phyloP scores from a whole-genome alignment of 2,113 vertebrate species.

The Theropithecus gelada region DNA sequence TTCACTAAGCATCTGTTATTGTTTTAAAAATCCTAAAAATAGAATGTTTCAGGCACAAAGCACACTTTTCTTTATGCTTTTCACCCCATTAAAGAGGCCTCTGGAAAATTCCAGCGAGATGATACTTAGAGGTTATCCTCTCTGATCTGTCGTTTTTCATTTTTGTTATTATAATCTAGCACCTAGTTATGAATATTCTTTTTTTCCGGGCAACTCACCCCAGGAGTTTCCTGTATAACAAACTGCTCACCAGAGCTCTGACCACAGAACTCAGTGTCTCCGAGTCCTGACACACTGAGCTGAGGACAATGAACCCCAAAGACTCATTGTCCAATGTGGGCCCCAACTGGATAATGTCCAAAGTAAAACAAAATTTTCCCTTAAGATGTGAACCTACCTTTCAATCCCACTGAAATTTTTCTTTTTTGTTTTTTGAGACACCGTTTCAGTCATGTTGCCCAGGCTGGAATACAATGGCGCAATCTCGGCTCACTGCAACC shows the following conservation, averaged over 20 bases:
- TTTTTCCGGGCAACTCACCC: not conserved
- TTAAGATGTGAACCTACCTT: not conserved
- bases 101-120: not conserved
- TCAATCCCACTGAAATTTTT: not conserved
- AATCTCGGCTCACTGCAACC: too few relatives aligned
- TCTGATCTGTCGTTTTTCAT: not conserved
- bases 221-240: not conserved
- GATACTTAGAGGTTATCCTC: not conserved
- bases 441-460: too few relatives aligned
- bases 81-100: not conserved
- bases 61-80: not conserved
- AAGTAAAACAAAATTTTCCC: not conserved
- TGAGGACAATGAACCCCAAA: not conserved
- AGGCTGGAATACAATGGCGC: too few relatives aligned
- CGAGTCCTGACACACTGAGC: not conserved
- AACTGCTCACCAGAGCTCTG: not conserved
- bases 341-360: not conserved
- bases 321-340: not conserved
- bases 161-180: not conserved
- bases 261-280: not conserved
- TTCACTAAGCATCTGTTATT: not conserved
- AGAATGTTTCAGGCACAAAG: not conserved
- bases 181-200: slow-evolving; percentile 28
- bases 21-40: slow-evolving; percentile 17
- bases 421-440: not conserved